A percentile compares a stretch with the other conserved stretches of the same genome.
Conservation (phyloP, 2,113 vertebrate genomes). For the Rhegmatorhina hoffmannsi region DNA sequence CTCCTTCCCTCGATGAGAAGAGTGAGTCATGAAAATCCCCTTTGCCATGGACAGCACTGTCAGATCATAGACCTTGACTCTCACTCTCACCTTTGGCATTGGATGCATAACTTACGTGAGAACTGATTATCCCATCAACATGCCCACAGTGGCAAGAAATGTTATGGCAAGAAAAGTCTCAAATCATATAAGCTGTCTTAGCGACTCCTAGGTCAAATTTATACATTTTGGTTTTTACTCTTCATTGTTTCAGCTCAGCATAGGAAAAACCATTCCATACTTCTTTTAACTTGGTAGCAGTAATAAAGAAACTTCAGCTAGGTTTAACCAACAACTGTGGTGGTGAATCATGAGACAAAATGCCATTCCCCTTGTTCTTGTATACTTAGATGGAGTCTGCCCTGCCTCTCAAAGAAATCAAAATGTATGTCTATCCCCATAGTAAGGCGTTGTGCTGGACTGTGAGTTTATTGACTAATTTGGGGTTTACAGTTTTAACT, state of each 20-base stretch:
- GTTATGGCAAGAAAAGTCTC: background rate
- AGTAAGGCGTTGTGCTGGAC: background rate
- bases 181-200: background rate
- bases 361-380: background rate
- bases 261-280: fast-evolving
- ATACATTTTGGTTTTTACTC: background rate
- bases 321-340: background rate
- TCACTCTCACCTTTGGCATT: background rate
- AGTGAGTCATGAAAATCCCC: background rate
- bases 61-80: background rate
- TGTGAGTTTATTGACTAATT: background rate
- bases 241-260: background rate
- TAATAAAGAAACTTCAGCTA: background rate
- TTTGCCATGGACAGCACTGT: background rate
- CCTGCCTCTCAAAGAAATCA: background rate
- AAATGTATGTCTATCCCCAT: background rate
- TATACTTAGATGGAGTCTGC: background rate
- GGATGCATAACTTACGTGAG: background rate
- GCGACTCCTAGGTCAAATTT: background rate
- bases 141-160: background rate
- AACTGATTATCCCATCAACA: background rate
- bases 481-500: background rate
- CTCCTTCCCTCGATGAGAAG: background rate
- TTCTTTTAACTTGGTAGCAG: background rate
- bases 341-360: background rate